A percentile compares a stretch with the other conserved stretches of the same genome.
These are phyloP conservation scores for Protobothrops mucrosquamatus DNA, from an alignment of 2,113 vertebrate species.

Conservation along the genomic window DNA sequence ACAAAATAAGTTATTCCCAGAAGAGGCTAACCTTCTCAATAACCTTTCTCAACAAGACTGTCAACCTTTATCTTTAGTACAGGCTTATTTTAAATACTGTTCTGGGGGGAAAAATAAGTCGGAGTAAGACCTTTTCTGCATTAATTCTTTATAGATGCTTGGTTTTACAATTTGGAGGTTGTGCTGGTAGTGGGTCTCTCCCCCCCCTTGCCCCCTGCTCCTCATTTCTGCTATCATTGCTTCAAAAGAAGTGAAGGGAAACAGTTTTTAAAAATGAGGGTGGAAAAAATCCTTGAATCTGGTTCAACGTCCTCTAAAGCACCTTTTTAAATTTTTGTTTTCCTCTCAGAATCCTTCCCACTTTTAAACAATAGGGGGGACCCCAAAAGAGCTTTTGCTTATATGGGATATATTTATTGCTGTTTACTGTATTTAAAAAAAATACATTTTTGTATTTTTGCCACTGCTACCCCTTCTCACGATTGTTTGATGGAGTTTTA, in stretches of 20 bases:
- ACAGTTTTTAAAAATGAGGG: background rate
- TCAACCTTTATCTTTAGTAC: background rate
- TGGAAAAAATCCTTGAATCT: background rate
- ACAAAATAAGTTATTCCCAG: background rate
- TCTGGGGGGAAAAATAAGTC: background rate
- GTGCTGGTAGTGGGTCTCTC: background rate
- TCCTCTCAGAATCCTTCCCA: background rate
- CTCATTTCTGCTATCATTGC: background rate
- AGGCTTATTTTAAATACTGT: background rate
- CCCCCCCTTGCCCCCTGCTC: background rate
- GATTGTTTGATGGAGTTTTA: background rate
- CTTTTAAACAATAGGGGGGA: background rate
- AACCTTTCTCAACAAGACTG: background rate
- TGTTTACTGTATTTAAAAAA: background rate
- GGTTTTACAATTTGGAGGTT: background rate
- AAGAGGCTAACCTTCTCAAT: background rate
- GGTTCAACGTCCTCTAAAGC: background rate
- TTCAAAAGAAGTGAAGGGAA: background rate
- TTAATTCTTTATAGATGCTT: background rate
- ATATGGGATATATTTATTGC: background rate
- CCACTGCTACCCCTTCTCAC: background rate
- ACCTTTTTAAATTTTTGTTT: background rate
- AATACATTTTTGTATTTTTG: background rate
- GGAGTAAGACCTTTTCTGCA: background rate
- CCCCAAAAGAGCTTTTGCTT: background rate